These are phyloP conservation scores for Synergus itoensis DNA, from an alignment of 2,888 invertebrate genomes.

Conservation along the genomic window DNA sequence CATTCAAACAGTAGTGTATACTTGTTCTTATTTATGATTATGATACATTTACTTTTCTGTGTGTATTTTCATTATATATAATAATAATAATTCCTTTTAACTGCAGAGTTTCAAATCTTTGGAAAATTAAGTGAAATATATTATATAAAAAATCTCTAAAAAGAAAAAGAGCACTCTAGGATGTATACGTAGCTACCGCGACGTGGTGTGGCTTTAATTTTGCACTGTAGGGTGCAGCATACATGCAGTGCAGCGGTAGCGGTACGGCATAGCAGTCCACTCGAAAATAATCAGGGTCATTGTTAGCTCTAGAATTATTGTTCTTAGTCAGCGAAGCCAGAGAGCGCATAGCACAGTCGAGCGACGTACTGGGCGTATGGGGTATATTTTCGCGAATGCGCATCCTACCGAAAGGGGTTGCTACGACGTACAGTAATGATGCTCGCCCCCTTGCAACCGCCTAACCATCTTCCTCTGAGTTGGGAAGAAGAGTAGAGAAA, in stretches of 20 bases:
- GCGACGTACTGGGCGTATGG: constrained; percentile 49
- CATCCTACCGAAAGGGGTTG: constrained; percentile 54
- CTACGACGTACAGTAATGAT: constrained; percentile 49
- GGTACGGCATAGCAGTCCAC: constrained; percentile 8
- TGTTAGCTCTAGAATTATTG: constrained; percentile 56
- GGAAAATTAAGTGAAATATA: neutral
- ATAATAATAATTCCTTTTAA: neutral
- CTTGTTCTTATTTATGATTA: neutral
- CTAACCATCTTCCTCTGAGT: constrained; percentile 39
- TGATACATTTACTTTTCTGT: neutral
- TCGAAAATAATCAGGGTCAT: constrained; percentile 41
- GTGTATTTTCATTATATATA: neutral
- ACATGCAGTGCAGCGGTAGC: neutral
- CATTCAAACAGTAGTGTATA: neutral
- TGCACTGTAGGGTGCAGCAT: neutral
- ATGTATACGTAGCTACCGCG: neutral
- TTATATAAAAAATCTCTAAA: neutral
- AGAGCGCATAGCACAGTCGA: constrained; percentile 52
- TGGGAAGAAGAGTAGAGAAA: constrained; percentile 46
- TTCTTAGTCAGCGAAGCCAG: constrained; percentile 63
- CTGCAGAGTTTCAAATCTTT: neutral
- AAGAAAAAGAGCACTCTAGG: neutral
- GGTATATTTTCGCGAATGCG: constrained; percentile 53
- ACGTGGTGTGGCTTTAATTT: neutral
- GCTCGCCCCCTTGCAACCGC: constrained; percentile 41